A percentile compares a stretch with the other conserved stretches of the same genome.
Evolutionary conservation across 2,797 vertebrate genomes (phyloP).

Genomic region (Hypotaenidia okinawae): DNA sequence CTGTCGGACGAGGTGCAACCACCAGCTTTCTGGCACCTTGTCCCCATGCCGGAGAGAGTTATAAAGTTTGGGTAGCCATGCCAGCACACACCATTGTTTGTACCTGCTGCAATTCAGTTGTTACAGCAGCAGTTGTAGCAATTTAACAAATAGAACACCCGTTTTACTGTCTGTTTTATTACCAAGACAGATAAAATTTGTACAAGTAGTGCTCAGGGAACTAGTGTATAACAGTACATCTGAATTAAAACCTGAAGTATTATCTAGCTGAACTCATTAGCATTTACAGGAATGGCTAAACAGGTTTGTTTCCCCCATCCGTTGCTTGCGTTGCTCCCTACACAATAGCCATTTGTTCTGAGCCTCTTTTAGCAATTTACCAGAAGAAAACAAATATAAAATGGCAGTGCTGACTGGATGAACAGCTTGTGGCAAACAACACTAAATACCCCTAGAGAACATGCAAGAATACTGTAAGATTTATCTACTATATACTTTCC

Average conservation of each 20-base stretch:
- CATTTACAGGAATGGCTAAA: slow-evolving; percentile 57
- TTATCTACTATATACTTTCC: not conserved
- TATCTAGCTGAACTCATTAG: slow-evolving; percentile 58
- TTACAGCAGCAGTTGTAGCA: slow-evolving; percentile 8
- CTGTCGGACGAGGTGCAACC: not conserved
- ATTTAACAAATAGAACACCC: slow-evolving; percentile 8
- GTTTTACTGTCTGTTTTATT: slow-evolving; percentile 47
- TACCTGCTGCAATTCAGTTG: not conserved
- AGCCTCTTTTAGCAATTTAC: slow-evolving; percentile 30
- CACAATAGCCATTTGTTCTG: slow-evolving; percentile 23
- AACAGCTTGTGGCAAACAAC: not conserved
- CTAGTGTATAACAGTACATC: slow-evolving; percentile 1
- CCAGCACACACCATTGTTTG: not conserved
- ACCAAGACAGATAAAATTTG: slow-evolving; percentile 58
- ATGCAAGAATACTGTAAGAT: not conserved
- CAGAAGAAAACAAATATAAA: slow-evolving; percentile 39
- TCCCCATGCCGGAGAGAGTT: not conserved
- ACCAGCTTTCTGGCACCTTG: not conserved
- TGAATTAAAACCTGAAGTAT: slow-evolving; percentile 59
- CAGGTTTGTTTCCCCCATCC: slow-evolving; percentile 19
- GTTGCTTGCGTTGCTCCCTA: not conserved
- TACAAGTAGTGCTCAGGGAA: slow-evolving; percentile 58
- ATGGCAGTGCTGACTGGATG: not conserved
- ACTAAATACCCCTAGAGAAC: not conserved
- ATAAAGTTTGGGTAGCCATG: not conserved